These are phyloP conservation scores for Danaus melanippus DNA, from an alignment of 1,140 invertebrate genomes.

Conservation along the genomic window DNA sequence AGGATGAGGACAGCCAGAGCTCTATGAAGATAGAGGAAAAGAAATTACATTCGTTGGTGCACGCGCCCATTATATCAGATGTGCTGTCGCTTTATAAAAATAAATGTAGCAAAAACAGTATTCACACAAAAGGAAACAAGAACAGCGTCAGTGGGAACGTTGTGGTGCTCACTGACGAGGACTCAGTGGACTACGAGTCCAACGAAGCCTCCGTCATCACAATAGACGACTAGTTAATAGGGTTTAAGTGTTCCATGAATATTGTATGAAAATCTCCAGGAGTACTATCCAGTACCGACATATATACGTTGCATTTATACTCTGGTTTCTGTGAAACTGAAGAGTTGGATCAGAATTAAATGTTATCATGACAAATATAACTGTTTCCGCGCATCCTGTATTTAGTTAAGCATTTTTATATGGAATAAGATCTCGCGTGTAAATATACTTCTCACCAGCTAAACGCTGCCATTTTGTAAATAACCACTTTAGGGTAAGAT, in stretches of 20 bases:
- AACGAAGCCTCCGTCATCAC: conserved; percentile 34
- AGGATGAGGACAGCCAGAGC: conserved; percentile 41
- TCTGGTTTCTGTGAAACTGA: too few species aligned
- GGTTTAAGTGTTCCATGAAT: too few species aligned
- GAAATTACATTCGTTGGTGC: conserved; percentile 39
- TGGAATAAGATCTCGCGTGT: conserved; percentile 13
- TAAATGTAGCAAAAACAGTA: conserved; percentile 17
- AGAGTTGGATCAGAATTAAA: too few species aligned
- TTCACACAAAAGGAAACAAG: conserved; percentile 5
- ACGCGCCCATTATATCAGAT: conserved; percentile 59
- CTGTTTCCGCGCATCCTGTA: too few species aligned
- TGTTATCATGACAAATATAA: too few species aligned
- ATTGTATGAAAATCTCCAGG: too few species aligned
- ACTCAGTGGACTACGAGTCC: conserved; percentile 37
- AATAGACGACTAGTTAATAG: conserved; percentile 31
- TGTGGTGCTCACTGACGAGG: conserved; percentile 42
- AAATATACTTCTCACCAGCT: conserved; percentile 38
- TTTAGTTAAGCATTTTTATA: too few species aligned
- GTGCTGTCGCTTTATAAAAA: conserved; percentile 52
- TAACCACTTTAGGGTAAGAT: conserved; percentile 4
- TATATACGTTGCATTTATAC: too few species aligned
- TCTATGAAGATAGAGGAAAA: conserved; percentile 32
- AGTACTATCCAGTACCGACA: too few species aligned
- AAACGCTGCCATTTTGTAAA: conserved; percentile 46
- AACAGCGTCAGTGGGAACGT: conserved; percentile 22